These are phyloP conservation scores for Uropsilus gracilis DNA, from an alignment of 2,113 vertebrate species.

Conservation along the genomic window DNA sequence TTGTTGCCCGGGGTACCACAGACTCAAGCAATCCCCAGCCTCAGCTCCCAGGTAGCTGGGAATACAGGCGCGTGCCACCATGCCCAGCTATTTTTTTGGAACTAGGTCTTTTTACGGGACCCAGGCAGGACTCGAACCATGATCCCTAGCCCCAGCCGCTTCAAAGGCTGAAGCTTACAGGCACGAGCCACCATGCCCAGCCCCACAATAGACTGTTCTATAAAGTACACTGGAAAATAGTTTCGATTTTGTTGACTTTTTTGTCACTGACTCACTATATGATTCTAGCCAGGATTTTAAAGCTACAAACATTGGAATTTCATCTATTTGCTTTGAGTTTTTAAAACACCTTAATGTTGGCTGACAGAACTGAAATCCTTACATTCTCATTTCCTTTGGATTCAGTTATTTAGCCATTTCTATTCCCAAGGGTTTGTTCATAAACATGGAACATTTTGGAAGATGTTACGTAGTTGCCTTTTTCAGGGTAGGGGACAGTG, in stretches of 20 bases:
- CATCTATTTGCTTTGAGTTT: no score
- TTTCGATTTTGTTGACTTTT: not conserved
- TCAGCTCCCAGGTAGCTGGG: no score
- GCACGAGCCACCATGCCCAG: no score
- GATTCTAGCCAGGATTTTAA: not conserved
- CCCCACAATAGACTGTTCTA: no score
- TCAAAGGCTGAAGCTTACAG: no score
- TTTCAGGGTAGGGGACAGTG: conserved; percentile 10
- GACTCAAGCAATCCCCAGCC: no score
- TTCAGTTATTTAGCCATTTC: not conserved
- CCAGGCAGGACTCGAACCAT: no score
- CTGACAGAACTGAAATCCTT: conserved; percentile 27
- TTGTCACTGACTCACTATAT: not conserved
- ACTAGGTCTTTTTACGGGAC: no score
- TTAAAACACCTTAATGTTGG: not conserved
- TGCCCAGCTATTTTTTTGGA: no score
- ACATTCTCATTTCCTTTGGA: not conserved
- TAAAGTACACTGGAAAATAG: not conserved
- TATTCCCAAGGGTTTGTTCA: not conserved
- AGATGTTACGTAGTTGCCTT: conserved; percentile 9
- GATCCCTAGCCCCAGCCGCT: no score
- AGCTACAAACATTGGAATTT: not conserved
- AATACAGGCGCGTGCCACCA: no score
- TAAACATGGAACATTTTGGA: not conserved
- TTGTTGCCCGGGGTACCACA: no score